Percentiles rank a stretch among this genome's conserved stretches.
These are phyloP conservation scores for Streblospio benedicti DNA, from an alignment of 1,140 invertebrate genomes.

Conservation along the genomic window DNA sequence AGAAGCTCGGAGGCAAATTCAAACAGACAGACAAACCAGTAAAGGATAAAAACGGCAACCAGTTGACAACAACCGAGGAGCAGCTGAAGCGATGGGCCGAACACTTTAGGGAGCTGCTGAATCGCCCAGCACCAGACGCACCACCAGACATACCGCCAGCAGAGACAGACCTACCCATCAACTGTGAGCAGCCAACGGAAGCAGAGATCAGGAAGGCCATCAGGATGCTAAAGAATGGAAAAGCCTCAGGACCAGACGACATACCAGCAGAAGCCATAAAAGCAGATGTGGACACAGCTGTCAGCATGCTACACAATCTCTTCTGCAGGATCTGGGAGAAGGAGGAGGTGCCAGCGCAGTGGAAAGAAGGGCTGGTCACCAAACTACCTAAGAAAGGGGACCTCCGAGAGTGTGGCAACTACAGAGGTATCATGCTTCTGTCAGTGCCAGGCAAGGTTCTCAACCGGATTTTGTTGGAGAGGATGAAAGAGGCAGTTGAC, in stretches of 20 bases:
- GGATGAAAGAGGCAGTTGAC: background rate
- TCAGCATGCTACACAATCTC: slow-evolving; percentile 1
- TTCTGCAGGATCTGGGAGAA: background rate
- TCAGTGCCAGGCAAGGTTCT: slow-evolving; percentile 19
- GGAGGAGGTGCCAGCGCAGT: slow-evolving; percentile 11
- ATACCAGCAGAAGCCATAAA: slow-evolving; percentile 1
- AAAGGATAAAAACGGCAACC: slow-evolving; percentile 3
- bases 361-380: slow-evolving; percentile 17
- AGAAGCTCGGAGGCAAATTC: background rate
- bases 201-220: slow-evolving; percentile 4
- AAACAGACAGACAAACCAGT: background rate
- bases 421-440: slow-evolving; percentile 23
- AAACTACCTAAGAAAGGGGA: slow-evolving; percentile 7
- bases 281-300: background rate
- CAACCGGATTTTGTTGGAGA: slow-evolving; percentile 6
- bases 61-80: background rate
- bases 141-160: background rate
- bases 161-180: background rate
- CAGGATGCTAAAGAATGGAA: background rate
- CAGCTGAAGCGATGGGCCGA: slow-evolving; percentile 3
- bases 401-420: background rate
- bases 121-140: background rate
- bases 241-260: background rate
- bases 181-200: background rate
- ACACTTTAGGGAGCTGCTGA: slow-evolving; percentile 4